Evolutionary conservation across 2,797 vertebrate genomes (phyloP).

Genomic region (Silurus aristotelis): DNA sequence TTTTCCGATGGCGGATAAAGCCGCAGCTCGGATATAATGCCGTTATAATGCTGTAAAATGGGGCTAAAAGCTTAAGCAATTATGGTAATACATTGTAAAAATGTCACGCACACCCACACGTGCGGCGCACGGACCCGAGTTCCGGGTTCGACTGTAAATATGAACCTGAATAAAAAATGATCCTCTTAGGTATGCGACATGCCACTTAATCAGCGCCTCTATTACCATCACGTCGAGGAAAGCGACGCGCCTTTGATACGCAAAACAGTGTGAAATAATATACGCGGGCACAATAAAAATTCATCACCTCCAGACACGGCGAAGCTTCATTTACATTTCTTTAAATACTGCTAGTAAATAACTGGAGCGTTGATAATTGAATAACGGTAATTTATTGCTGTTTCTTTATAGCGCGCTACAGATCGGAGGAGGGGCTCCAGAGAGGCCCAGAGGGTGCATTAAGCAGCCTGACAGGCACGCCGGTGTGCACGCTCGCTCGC

Average conservation of each 20-base stretch:
- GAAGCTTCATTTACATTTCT: conserved; percentile 67
- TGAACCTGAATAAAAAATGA: conserved; percentile 35
- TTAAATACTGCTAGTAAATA: conserved; percentile 65
- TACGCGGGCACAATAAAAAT: conserved; percentile 62
- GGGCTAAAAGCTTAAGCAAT: conserved; percentile 17
- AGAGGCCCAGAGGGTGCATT: conserved; percentile 59
- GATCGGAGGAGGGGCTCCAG: conserved; percentile 31
- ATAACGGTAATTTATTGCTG: conserved; percentile 64
- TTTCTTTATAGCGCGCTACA: conserved; percentile 55
- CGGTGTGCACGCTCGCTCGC: conserved; percentile 17
- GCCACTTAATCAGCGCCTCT: conserved; percentile 33
- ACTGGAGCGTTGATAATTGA: conserved; percentile 66
- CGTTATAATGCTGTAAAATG: conserved; percentile 2
- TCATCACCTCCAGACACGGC: conserved; percentile 64
- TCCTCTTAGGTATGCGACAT: conserved; percentile 52
- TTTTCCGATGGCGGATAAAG: background rate
- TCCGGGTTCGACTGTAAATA: conserved; percentile 25
- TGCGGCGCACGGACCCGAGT: background rate
- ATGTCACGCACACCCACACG: conserved; percentile 7
- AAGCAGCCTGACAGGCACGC: conserved; percentile 62
- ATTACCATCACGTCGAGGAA: conserved; percentile 54
- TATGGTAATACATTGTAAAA: background rate
- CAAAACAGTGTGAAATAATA: conserved; percentile 67
- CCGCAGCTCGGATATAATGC: background rate
- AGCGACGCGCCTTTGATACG: conserved; percentile 59